phyloP scores from a whole-genome alignment of 2,888 invertebrate genomes.

The Trichogramma dendrolimi region DNA sequence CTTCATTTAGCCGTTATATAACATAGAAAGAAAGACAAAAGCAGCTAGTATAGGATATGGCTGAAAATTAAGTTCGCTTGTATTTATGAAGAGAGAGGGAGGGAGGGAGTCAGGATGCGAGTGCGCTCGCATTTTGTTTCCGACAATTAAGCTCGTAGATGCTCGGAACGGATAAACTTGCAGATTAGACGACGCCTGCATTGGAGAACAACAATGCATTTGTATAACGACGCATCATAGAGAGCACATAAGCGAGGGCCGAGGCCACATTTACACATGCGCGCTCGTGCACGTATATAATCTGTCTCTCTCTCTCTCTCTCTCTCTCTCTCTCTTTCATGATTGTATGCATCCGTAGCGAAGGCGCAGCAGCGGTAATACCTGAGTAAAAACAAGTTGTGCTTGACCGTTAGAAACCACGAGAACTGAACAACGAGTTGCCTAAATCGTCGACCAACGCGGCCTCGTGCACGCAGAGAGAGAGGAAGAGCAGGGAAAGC shows the following conservation, averaged over 20 bases:
- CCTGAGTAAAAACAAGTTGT: not conserved
- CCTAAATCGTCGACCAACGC: constrained; percentile 16
- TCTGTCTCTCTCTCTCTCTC: constrained; percentile 20
- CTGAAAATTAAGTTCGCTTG: not conserved
- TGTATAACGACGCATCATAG: constrained; percentile 18
- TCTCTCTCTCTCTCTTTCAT: not conserved
- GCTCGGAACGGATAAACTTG: constrained; percentile 29
- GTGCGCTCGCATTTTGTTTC: constrained; percentile 16
- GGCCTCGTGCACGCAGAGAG: not conserved
- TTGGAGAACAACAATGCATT: constrained; percentile 23
- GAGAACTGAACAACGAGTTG: constrained; percentile 25
- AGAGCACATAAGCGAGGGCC: constrained; percentile 21
- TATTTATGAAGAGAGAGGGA: not conserved
- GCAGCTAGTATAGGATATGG: not conserved
- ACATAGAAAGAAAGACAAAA: constrained; percentile 1
- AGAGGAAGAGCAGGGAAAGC: constrained; percentile 4
- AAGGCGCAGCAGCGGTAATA: not conserved
- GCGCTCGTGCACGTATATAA: constrained; percentile 19
- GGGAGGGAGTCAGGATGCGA: constrained; percentile 9
- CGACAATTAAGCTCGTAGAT: constrained; percentile 27
- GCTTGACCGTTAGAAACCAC: not conserved
- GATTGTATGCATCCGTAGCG: not conserved
- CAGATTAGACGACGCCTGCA: constrained; percentile 23
- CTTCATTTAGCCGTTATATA: no score
- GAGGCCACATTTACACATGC: no score